Evolutionary conservation across 2,888 invertebrate genomes (phyloP), one percentile per base, ranked within the genome.

Genomic region (Pollenia labialis): DNA sequence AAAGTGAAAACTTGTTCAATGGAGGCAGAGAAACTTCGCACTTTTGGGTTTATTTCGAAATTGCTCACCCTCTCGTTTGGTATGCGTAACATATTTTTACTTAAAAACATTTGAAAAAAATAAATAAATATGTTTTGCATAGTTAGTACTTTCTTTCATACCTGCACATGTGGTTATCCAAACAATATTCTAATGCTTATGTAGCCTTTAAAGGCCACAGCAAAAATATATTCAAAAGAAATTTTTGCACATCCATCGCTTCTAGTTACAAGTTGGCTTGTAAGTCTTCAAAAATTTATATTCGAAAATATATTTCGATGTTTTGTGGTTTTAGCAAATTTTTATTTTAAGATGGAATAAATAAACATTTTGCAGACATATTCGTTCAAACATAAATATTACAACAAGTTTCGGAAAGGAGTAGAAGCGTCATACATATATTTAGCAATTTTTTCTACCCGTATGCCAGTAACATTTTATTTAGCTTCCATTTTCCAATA

Each of bases 311-410:
- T 42, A 18, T 68, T 16, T 32, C 56, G 54, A 46, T 58, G 32
- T 77, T 14, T 48, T 50, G 23, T 66, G 44, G 54, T 81, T 74
- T 44, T n/a, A 58, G 66, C 56, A 23, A 66, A 32, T 64, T 64
- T 72, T 46, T 62, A 40, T 56, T 64, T 72, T 56, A 56, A 32
- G 68, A 72, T 32, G 54, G 18, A 72, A 56, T 16, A 81, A 81
- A 64, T 48, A 81, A 81, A 64, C 42, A 54, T 42, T 72, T 62
- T 32, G 6, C 48, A 69, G 52, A 80, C 52, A 62, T 60, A 56
- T 52, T 64, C 52, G n/a, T 44, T 9, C 9, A 79, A 50, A 10
- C n/a, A 68, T 18, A 60, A 69, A 79, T 50, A 23, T 58, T 14
- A 68, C 48, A 48, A 50, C 7, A 50, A 18, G 14, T 69, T n/a